Conservation (phyloP, 1,140 invertebrate species). For the Psilanteris sp. region DNA sequence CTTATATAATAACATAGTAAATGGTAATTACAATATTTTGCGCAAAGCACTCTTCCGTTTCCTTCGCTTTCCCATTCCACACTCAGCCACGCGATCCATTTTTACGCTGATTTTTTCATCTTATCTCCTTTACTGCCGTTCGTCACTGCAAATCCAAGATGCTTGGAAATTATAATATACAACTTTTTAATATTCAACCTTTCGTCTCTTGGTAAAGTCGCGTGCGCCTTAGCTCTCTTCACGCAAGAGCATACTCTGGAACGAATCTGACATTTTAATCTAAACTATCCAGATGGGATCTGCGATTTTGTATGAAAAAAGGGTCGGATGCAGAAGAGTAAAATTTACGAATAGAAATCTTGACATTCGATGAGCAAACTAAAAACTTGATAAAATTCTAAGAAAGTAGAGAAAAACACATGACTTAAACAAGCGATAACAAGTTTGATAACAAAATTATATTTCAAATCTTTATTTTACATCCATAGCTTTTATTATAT, state of each 20-base stretch:
- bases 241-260: constrained; percentile 63
- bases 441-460: no score
- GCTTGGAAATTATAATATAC: constrained; percentile 73
- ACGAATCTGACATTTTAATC: constrained; percentile 79
- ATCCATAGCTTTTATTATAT: no score
- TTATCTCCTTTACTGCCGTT: constrained; percentile 52
- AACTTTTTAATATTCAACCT: constrained; percentile 72
- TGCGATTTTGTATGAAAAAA: constrained; percentile 64
- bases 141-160: constrained; percentile 64
- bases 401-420: no score
- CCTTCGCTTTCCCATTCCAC: constrained; percentile 15
- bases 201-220: constrained; percentile 54
- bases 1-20: constrained; percentile 40
- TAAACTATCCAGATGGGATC: constrained; percentile 78
- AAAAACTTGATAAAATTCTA: constrained; percentile 56
- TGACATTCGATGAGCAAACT: constrained; percentile 45
- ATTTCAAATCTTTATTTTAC: no score
- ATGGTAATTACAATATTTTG: constrained; percentile 60
- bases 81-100: constrained; percentile 35
- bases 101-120: constrained; percentile 51
- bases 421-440: constrained; percentile 12
- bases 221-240: constrained; percentile 44
- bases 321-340: constrained; percentile 48
- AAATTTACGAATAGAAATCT: constrained; percentile 57
- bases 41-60: constrained; percentile 57